Evolutionary conservation across 2,888 invertebrate species (phyloP).

Genomic region (Zaprionus obscuricornis): DNA sequence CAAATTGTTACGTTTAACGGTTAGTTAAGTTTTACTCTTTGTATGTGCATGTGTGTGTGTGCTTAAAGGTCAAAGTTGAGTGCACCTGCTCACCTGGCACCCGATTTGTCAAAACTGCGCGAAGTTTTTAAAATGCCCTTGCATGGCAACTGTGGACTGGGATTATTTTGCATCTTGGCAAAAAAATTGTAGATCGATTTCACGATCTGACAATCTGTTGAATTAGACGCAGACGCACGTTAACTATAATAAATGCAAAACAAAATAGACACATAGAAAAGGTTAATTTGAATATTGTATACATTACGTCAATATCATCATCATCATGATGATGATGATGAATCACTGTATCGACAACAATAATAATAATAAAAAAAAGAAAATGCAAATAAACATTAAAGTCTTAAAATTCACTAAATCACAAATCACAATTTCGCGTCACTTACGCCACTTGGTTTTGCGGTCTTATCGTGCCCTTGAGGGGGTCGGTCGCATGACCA

Average conservation of each 20-base stretch:
- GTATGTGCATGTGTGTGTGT: too few relatives aligned
- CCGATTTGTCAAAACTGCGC: slow-evolving; percentile 92
- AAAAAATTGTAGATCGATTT: background rate
- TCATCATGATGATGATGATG: slow-evolving; percentile 29
- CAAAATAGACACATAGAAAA: slow-evolving; percentile 14
- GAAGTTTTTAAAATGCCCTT: slow-evolving; percentile 96
- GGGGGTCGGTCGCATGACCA: slow-evolving; percentile 47
- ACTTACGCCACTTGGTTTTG: slow-evolving; percentile 69
- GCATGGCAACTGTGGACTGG: slow-evolving; percentile 83
- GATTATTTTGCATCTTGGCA: slow-evolving; percentile 81
- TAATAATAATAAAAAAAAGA: slow-evolving; percentile 17
- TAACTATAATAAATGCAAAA: slow-evolving; percentile 23
- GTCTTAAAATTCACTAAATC: slow-evolving; percentile 37
- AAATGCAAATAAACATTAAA: slow-evolving; percentile 23
- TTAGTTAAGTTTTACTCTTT: background rate
- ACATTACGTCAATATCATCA: slow-evolving; percentile 52
- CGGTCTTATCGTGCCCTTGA: slow-evolving; percentile 69
- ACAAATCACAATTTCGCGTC: slow-evolving; percentile 41
- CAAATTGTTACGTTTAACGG: background rate
- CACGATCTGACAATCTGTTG: too few relatives aligned
- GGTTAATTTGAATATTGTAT: slow-evolving; percentile 29
- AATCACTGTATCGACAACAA: slow-evolving; percentile 32
- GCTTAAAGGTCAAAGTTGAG: slow-evolving; percentile 40
- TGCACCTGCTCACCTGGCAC: slow-evolving; percentile 82
- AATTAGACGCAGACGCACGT: slow-evolving; percentile 6